Base-by-base conservation (phyloP, 2,113 vertebrate genomes). In the Salvator merianae region DNA sequence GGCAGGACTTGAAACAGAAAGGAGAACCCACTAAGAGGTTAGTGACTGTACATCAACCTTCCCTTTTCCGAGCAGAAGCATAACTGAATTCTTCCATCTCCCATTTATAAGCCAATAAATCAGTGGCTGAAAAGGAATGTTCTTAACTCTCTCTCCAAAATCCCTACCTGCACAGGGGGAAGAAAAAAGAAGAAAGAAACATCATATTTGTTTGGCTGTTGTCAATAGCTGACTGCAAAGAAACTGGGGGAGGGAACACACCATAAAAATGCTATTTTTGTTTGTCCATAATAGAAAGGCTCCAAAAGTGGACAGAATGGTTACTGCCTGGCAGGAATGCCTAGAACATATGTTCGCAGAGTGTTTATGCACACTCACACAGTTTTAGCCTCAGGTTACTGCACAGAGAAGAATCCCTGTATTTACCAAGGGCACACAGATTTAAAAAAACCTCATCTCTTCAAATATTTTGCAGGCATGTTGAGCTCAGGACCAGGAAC, bases 151-250 rank as follows among this genome's bases (percentile, higher is more conserved):
- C 2, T 59, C 72, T 50, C 47, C 86, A 3, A 24, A 55, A 40
- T 77, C 2, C n/a, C 76, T 71, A 1, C 0, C 71, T 77, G 13
- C n/a, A 62, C 22, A 32, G 74, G 38, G 55, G 85, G 6, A 50
- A 50, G 47, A 50, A 50, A 50, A 50, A 6, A 50, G 12, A 50
- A 50, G 47, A 50, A 12, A n/a, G n/a, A n/a, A n/a, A n/a, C n/a
- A n/a, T n/a, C 47, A 6, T 83, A 24, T 28, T 0, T 0, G 77
- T 22, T 22, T 0, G 0, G 2, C 0, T 6, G 76, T 63, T 0
- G 30, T 30, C n/a, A 77, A 36, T 3, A 1, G 4, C n/a, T 0
- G n/a, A n/a, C 30, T 68, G 79, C 36, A 9, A 26, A 5, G 0
- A 62, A 81, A 47, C 3, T 0, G 0, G 0, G 71, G 68, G 47